Base-by-base conservation (phyloP, 2,888 invertebrate species). In the Spodoptera exigua region DNA sequence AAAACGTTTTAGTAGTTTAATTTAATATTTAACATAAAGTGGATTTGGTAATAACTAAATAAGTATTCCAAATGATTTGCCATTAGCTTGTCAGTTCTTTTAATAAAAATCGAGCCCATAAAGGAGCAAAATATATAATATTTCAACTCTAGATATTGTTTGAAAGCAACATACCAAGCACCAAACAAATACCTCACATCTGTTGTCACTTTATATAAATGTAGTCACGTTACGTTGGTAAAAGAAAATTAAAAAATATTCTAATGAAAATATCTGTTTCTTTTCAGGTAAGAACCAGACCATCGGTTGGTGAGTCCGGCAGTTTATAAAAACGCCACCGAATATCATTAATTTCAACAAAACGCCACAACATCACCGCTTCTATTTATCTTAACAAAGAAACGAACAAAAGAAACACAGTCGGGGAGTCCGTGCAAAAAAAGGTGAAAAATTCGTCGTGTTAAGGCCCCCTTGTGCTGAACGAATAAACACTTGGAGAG, bases 401-500 rank as follows among this genome's bases (percentile, higher is more conserved):
- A 58, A 54, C 59, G 56, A 61, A 74, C 68, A 74, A 66, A 73
- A 60, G 63, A 41, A 58, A 69, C 76, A 36, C 57, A 53, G 59
- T 64, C 39, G 39, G 39, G 60, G 63, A 62, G 59, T 65, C 70
- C 58, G 54, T 65, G 61, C 54, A 61, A 69, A 68, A 70, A 74
- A 74, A 78, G 70, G 72, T 77, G 77, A 76, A 80, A 81, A 79
- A 80, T 74, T 68, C 64, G 54, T 72, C 56, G 46, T 72, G 52
- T 65, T 67, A 66, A 76, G 68, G 71, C 74, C 78, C 49, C 66
- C 79, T 74, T 74, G 74, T 61, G 76, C 65, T 47, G 66, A 75
- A 61, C 75, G 79, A 80, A 81, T 83, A 82, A 84, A 84, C 83
- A 83, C 74, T 80, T 65, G 62, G 69, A 79, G 64, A 75, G 82